Percentiles rank a stretch among this genome's conserved stretches.
Evolutionary conservation across 1,140 invertebrate genomes (phyloP).

Genomic region (Oppia nitens): DNA sequence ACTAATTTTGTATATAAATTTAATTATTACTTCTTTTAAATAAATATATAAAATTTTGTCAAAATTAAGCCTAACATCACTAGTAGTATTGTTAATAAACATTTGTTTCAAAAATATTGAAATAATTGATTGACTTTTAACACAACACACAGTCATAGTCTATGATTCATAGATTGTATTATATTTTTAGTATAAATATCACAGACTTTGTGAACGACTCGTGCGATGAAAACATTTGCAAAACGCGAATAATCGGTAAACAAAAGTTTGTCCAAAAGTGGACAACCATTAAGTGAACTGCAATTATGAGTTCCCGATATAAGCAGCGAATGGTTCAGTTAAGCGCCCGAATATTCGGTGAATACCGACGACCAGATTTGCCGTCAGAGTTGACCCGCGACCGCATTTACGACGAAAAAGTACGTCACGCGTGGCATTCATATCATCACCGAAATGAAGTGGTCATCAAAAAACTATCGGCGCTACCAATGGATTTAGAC

Average conservation of each 20-base stretch:
- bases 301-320: conserved; percentile 45
- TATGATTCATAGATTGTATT: no score
- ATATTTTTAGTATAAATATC: no score
- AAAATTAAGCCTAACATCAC: no score
- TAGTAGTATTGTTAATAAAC: no score
- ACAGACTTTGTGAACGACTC: no score
- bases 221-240: background rate
- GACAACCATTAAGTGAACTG: no score
- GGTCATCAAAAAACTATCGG: background rate
- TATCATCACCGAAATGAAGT: background rate
- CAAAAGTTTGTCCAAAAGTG: background rate
- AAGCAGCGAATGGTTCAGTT: conserved; percentile 65
- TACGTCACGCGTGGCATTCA: background rate
- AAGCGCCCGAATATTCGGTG: conserved; percentile 73
- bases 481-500: conserved; percentile 11
- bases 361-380: conserved; percentile 52
- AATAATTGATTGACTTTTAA: no score
- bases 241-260: background rate
- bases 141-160: no score
- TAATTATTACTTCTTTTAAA: no score
- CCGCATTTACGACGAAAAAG: background rate
- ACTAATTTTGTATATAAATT: no score
- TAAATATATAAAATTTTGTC: no score
- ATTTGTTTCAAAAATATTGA: no score
- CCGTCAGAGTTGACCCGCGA: conserved; percentile 3